These are phyloP conservation scores for Oscheius sp. DNA, from an alignment of 2,888 invertebrate species.

Conservation along the genomic window DNA sequence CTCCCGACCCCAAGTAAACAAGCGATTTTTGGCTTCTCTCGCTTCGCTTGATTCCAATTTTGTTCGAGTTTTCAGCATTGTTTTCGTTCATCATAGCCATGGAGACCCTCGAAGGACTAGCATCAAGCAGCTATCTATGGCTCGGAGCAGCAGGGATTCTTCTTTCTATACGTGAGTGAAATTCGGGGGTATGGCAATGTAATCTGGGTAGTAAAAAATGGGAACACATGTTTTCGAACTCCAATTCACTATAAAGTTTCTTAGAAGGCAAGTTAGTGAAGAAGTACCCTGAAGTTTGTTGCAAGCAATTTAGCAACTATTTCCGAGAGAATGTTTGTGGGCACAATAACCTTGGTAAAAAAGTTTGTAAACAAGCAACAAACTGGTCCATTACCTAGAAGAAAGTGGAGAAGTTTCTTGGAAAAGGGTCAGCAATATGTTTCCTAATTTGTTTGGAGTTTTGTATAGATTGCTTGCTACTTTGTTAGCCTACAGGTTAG, in stretches of 20 bases:
- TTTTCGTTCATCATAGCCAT: not conserved
- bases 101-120: slow-evolving; percentile 6
- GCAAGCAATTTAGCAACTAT: not conserved
- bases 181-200: not conserved
- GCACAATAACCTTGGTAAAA: not conserved
- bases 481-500: too few relatives aligned
- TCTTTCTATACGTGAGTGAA: slow-evolving; percentile 9
- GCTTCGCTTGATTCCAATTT: too few relatives aligned
- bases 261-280: not conserved
- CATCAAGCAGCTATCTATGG: not conserved
- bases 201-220: not conserved
- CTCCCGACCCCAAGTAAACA: too few relatives aligned
- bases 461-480: too few relatives aligned
- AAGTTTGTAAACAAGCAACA: too few relatives aligned
- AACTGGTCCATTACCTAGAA: too few relatives aligned
- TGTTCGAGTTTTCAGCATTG: too few relatives aligned
- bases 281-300: not conserved
- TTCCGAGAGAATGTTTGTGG: not conserved
- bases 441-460: too few relatives aligned
- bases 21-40: too few relatives aligned
- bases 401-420: too few relatives aligned
- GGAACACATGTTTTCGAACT: not conserved
- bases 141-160: slow-evolving; percentile 1
- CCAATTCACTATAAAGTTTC: not conserved
- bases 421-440: too few relatives aligned